Conservation (phyloP, 2,113 vertebrate genomes). For the Apeltes quadracus region DNA sequence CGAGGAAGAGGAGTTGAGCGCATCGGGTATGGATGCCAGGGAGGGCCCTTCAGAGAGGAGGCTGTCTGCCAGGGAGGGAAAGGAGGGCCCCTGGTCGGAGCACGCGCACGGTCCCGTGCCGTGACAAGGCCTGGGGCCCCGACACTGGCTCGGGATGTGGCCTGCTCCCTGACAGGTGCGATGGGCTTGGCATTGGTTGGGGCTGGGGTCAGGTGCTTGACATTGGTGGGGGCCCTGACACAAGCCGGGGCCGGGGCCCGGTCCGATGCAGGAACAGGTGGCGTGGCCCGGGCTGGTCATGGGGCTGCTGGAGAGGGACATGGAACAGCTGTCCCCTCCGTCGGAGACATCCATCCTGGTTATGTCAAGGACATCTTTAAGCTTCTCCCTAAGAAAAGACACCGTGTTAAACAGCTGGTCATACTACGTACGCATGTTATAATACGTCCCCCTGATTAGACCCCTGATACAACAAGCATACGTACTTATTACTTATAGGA, state of each 20-base stretch:
- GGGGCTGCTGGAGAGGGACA: constrained; percentile 76
- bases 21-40: constrained; percentile 73
- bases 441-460: neutral
- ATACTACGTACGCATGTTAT: neutral
- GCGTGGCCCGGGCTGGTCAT: constrained; percentile 62
- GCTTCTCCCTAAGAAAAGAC: constrained; percentile 85
- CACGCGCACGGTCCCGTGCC: constrained; percentile 45
- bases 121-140: constrained; percentile 52
- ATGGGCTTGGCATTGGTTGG: constrained; percentile 56
- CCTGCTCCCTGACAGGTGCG: constrained; percentile 58
- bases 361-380: constrained; percentile 89
- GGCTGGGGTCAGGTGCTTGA: constrained; percentile 49
- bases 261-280: constrained; percentile 54
- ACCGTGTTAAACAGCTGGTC: neutral
- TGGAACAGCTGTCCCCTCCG: constrained; percentile 76
- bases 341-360: constrained; percentile 78
- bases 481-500: neutral
- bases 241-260: constrained; percentile 59
- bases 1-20: constrained; percentile 72
- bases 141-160: constrained; percentile 62
- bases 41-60: constrained; percentile 74
- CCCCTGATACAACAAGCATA: neutral
- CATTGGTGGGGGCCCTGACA: constrained; percentile 66
- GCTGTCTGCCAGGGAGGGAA: constrained; percentile 67
- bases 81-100: constrained; percentile 65